These are phyloP conservation scores for Eumeta japonica DNA, from an alignment of 1,140 invertebrate genomes.

Conservation along the genomic window DNA sequence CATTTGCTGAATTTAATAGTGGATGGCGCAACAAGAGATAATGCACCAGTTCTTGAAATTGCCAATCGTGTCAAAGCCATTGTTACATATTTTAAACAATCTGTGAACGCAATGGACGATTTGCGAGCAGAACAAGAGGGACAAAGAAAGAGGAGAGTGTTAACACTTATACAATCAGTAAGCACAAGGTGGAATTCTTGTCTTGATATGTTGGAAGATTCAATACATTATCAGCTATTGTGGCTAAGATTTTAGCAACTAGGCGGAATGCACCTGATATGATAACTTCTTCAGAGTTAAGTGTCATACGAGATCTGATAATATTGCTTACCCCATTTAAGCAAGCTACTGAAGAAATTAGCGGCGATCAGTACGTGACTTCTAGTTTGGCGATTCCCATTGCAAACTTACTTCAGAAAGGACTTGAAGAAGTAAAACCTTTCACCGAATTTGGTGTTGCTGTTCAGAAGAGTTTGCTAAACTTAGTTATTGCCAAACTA, in stretches of 20 bases:
- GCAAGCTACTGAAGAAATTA: conserved; percentile 19
- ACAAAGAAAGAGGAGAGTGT: conserved; percentile 18
- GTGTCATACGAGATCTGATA: conserved; percentile 20
- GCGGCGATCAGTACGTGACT: conserved; percentile 19
- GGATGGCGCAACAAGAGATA: conserved; percentile 16
- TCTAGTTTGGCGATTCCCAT: conserved; percentile 22
- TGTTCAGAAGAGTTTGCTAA: conserved; percentile 17
- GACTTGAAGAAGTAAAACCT: conserved; percentile 8
- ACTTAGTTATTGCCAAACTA: conserved; percentile 17
- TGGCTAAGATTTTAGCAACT: conserved; percentile 22
- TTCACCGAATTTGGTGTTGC: conserved; percentile 13
- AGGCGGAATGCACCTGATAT: conserved; percentile 19
- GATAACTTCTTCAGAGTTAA: conserved; percentile 16
- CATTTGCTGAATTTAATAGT: conserved; percentile 29
- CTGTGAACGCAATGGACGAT: conserved; percentile 17
- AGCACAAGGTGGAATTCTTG: conserved; percentile 23
- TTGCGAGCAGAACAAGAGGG: conserved; percentile 17
- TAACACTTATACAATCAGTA: conserved; percentile 20
- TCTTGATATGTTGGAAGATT: conserved; percentile 18
- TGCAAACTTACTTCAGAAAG: conserved; percentile 14
- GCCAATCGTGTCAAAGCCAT: conserved; percentile 16
- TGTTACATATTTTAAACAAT: conserved; percentile 19
- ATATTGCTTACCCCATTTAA: conserved; percentile 17
- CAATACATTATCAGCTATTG: conserved; percentile 19
- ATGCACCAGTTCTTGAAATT: conserved; percentile 13